Evolutionary conservation across 92 coral and sea anemone species (phyloP).

Genomic region (Anthopleura xanthogrammica): DNA sequence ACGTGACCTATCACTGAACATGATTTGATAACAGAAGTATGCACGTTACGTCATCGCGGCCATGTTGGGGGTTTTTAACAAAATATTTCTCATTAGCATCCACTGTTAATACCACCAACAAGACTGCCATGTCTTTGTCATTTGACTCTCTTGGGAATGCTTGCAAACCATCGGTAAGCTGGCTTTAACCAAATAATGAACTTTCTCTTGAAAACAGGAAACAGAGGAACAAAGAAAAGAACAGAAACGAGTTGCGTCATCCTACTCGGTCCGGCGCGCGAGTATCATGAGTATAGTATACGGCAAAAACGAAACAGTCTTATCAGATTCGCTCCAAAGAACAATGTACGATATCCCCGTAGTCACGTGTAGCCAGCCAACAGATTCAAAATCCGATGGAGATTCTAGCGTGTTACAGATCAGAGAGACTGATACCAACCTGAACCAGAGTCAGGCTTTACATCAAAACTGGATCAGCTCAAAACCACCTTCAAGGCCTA

Average conservation of each 20-base stretch:
- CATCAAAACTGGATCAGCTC: conserved; percentile 44
- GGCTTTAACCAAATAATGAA: too few relatives aligned
- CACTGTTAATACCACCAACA: too few relatives aligned
- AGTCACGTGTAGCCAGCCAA: conserved; percentile 34
- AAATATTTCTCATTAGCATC: too few relatives aligned
- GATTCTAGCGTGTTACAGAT: conserved; percentile 69
- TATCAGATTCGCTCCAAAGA: conserved; percentile 38
- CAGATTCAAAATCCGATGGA: conserved; percentile 49
- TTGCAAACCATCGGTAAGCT: too few relatives aligned
- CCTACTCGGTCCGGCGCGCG: conserved; percentile 65
- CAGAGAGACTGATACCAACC: conserved; percentile 8
- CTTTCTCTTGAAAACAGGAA: conserved; percentile 36
- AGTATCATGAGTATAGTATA: conserved; percentile 71
- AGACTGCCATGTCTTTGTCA: too few relatives aligned
- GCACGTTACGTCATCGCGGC: too few relatives aligned
- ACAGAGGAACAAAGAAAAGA: conserved; percentile 40
- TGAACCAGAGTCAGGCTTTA: conserved; percentile 23
- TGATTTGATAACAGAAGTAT: too few relatives aligned
- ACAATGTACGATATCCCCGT: conserved; percentile 64
- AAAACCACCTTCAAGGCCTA: neutral
- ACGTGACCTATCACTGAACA: too few relatives aligned
- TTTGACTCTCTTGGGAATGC: too few relatives aligned
- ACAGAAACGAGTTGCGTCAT: conserved; percentile 41
- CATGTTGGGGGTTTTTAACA: too few relatives aligned
- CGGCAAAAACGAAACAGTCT: conserved; percentile 48